Conservation (phyloP, 2,797 vertebrate genomes). For the Okamejei kenojei region DNA sequence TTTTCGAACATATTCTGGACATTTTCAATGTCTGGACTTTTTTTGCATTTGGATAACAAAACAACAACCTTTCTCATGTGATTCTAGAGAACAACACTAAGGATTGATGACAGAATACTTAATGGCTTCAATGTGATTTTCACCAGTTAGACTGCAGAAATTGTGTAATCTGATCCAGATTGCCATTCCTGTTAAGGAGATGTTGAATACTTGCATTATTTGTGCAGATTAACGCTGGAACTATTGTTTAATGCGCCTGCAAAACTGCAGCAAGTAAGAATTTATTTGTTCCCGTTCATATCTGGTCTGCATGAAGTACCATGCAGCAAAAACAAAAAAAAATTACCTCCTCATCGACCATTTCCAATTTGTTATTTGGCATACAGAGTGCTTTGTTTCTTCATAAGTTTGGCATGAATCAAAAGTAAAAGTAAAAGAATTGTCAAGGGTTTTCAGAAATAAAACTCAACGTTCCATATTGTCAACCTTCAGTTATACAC, state of each 20-base stretch:
- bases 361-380: neutral
- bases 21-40: no score
- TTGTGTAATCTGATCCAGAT: neutral
- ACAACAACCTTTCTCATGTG: no score
- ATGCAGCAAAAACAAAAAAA: neutral
- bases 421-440: neutral
- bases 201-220: neutral
- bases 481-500: neutral
- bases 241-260: neutral
- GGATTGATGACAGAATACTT: neutral
- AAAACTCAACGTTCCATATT: neutral
- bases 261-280: no score
- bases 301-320: no score
- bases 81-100: neutral
- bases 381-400: neutral
- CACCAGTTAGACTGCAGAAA: neutral
- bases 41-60: no score
- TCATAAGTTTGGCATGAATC: neutral
- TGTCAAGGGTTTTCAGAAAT: neutral
- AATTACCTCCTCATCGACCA: neutral
- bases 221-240: neutral
- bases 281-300: no score
- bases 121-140: neutral
- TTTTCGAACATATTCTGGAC: no score
- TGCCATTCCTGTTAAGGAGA: neutral